Evolutionary conservation across 2,888 invertebrate genomes (phyloP), one percentile per base, ranked within the genome.

Genomic region (Linnaemya vulpina): DNA sequence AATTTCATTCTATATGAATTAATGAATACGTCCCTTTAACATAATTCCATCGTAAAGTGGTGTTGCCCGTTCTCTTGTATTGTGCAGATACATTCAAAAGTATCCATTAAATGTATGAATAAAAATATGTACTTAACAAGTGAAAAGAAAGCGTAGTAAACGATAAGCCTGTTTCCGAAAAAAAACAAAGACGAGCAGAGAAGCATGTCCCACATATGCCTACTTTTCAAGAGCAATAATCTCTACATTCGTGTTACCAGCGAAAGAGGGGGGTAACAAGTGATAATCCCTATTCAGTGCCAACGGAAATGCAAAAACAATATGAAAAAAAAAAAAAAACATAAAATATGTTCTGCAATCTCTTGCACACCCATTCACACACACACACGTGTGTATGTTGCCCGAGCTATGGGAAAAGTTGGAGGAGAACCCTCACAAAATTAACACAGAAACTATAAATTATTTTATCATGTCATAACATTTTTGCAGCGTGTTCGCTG

Each of bases 251-350:
- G 20, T 60, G 38, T 9, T 53, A 43, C 40, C 25, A 70, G 53
- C 17, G 51, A 60, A 30, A 68, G 20, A 2, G 13, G 20, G 30
- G 13, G 35, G 55, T 65, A 53, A 75, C 67, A 75, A 71, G 78
- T 79, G 82, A 82, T 85, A 85, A 82, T 82, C 75, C 82, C 65
- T 79, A 75, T 85, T 82, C 85, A 85, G 78, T 85, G 85, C 75
- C 78, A 85, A 75, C 70, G 85, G 85, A 85, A 85, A 79, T 79
- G 81, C 75, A 30, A 20, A 71, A 67, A 74, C 25, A 43, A 60
- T n/a, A n/a, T n/a, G n/a, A n/a, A n/a, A n/a, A n/a, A n/a, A n/a
- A n/a, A n/a, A n/a, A n/a, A n/a, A n/a, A n/a, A n/a, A n/a, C n/a
- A n/a, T n/a, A 5, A 10, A 8, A 20, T 13, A 43, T 4, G 7